Evolutionary conservation across 23 tunicate species (phyloP).

Genomic region (Botrylloides violaceus): DNA sequence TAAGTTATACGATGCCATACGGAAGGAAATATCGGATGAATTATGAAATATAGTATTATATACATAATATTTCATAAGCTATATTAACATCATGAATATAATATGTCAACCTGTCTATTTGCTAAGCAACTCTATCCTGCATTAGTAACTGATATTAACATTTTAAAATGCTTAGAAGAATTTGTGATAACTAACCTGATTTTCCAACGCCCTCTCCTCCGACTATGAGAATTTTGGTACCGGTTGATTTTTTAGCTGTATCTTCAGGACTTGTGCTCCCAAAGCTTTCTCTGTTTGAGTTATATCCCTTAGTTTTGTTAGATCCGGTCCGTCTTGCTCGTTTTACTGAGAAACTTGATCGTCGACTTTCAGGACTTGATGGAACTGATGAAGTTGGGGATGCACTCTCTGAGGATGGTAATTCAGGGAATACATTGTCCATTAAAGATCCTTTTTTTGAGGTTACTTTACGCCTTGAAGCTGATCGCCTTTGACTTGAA

Average conservation of each 20-base stretch:
- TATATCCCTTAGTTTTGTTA: neutral
- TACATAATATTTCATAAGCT: too few species aligned
- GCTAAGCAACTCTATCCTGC: too few species aligned
- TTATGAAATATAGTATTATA: too few species aligned
- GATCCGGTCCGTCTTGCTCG: neutral
- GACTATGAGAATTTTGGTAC: neutral
- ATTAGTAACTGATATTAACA: too few species aligned
- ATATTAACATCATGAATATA: too few species aligned
- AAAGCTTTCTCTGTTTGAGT: constrained; percentile 9
- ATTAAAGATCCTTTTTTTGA: constrained; percentile 7
- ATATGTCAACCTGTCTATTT: too few species aligned
- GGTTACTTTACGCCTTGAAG: neutral
- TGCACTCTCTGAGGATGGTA: constrained; percentile 9
- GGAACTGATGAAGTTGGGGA: constrained; percentile 20
- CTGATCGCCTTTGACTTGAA: neutral
- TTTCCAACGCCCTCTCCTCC: constrained; percentile 12
- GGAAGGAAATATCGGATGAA: too few species aligned
- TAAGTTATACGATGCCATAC: too few species aligned
- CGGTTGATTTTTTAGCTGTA: constrained; percentile 9
- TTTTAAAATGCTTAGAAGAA: too few species aligned
- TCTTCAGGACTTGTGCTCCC: constrained; percentile 11
- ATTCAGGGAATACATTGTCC: neutral
- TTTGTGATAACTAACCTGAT: constrained; percentile 12
- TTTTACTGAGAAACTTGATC: neutral
- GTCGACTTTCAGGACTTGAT: constrained; percentile 17